phyloP scores from a whole-genome alignment of 2,888 invertebrate species.

The Amblyteles armatorius region DNA sequence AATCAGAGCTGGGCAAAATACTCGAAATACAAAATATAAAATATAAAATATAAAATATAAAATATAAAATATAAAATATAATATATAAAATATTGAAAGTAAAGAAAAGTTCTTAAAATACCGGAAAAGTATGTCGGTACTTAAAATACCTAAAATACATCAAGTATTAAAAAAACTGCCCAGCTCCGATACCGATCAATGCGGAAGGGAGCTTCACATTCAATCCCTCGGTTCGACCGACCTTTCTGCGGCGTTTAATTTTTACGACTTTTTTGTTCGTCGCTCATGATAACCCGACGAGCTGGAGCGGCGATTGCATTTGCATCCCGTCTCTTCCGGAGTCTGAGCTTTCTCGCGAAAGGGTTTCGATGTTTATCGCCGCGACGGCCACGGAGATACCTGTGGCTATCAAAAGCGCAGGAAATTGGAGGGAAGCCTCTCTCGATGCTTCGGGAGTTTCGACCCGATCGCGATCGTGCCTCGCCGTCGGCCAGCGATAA shows the following conservation, averaged over 20 bases:
- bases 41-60: too few relatives aligned
- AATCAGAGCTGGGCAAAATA: too few relatives aligned
- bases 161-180: too few relatives aligned
- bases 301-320: not conserved
- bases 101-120: too few relatives aligned
- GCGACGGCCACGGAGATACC: not conserved
- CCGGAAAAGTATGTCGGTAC: too few relatives aligned
- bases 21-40: too few relatives aligned
- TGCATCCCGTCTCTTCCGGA: not conserved
- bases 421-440: constrained; percentile 1
- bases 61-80: too few relatives aligned
- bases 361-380: not conserved
- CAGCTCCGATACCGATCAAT: not conserved
- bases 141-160: too few relatives aligned
- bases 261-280: not conserved
- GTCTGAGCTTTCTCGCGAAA: not conserved
- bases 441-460: constrained; percentile 12
- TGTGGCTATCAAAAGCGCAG: constrained; percentile 9
- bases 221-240: not conserved
- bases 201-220: too few relatives aligned
- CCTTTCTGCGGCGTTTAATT: not conserved
- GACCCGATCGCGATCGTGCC: constrained; percentile 13
- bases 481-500: constrained; percentile 33
- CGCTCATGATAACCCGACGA: not conserved
- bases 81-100: too few relatives aligned